These are phyloP conservation scores for Sebastes umbrosus DNA, from an alignment of 2,797 vertebrate species.

Conservation along the genomic window DNA sequence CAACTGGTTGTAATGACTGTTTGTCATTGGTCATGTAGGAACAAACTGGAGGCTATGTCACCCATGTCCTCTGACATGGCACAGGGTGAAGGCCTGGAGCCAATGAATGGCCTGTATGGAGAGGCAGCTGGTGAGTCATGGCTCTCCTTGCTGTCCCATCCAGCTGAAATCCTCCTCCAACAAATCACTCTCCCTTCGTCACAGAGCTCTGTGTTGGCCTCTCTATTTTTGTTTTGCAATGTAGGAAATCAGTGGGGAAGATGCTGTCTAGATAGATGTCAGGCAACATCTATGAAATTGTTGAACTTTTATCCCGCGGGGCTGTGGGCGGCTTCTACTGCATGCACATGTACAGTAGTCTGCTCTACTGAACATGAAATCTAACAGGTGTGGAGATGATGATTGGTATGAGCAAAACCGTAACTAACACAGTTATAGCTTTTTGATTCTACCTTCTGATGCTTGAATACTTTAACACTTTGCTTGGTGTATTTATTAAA, in stretches of 20 bases:
- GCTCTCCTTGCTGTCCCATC: conserved; percentile 64
- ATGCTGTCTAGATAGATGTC: neutral
- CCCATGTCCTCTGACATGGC: conserved; percentile 61
- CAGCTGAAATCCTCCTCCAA: conserved; percentile 22
- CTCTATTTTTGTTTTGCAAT: conserved; percentile 15
- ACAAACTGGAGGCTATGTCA: conserved; percentile 70
- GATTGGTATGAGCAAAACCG: neutral
- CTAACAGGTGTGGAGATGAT: neutral
- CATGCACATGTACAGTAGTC: conserved; percentile 16
- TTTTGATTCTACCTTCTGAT: conserved; percentile 20
- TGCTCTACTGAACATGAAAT: neutral
- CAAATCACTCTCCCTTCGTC: conserved; percentile 15
- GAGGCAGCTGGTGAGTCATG: conserved; percentile 81
- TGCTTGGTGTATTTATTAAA: neutral
- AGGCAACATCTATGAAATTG: neutral
- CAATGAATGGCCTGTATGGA: conserved; percentile 65
- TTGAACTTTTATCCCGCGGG: neutral
- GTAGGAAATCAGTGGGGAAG: neutral
- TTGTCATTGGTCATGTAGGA: conserved; percentile 83
- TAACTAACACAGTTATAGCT: conserved; percentile 19
- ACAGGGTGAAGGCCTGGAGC: conserved; percentile 65
- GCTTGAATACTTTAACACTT: neutral
- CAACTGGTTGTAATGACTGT: conserved; percentile 69
- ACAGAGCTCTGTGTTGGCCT: conserved; percentile 21
- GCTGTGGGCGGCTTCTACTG: conserved; percentile 25